Percentiles rank a stretch among this genome's conserved stretches.
phyloP scores from a whole-genome alignment of 2,113 vertebrate genomes.

The Solenodon paradoxus region DNA sequence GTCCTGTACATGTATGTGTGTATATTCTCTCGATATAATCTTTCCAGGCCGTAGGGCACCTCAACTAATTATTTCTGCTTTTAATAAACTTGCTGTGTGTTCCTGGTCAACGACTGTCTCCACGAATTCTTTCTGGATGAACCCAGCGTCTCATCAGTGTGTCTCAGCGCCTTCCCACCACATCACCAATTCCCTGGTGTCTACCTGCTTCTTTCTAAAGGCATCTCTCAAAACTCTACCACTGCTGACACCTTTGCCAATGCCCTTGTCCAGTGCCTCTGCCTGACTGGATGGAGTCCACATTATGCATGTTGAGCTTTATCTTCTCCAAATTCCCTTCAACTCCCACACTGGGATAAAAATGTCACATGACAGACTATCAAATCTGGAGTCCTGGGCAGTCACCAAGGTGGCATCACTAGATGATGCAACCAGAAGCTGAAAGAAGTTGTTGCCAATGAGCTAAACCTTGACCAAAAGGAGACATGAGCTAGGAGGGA shows the following conservation, averaged over 20 bases:
- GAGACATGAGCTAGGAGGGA: background rate
- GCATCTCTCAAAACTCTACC: background rate
- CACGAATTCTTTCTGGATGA: too few relatives aligned
- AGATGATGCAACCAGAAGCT: background rate
- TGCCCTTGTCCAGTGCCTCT: background rate
- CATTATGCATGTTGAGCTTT: fast-evolving
- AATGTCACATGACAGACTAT: background rate
- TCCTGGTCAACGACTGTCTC: too few relatives aligned
- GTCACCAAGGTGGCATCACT: background rate
- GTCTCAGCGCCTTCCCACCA: too few relatives aligned
- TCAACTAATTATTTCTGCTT: too few relatives aligned
- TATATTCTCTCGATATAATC: too few relatives aligned
- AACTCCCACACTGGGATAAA: background rate
- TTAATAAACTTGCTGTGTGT: too few relatives aligned
- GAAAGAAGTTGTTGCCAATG: background rate
- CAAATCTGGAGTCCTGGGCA: background rate
- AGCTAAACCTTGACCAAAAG: background rate
- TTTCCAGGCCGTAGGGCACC: too few relatives aligned
- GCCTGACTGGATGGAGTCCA: background rate
- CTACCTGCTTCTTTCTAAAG: background rate
- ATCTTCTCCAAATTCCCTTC: background rate
- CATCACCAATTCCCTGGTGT: too few relatives aligned
- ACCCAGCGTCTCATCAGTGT: too few relatives aligned
- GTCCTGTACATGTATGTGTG: too few relatives aligned
- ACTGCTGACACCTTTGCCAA: too few relatives aligned